A percentile compares a stretch with the other conserved stretches of the same genome.
Conservation (phyloP, 2,113 vertebrate genomes). For the Numida meleagris region DNA sequence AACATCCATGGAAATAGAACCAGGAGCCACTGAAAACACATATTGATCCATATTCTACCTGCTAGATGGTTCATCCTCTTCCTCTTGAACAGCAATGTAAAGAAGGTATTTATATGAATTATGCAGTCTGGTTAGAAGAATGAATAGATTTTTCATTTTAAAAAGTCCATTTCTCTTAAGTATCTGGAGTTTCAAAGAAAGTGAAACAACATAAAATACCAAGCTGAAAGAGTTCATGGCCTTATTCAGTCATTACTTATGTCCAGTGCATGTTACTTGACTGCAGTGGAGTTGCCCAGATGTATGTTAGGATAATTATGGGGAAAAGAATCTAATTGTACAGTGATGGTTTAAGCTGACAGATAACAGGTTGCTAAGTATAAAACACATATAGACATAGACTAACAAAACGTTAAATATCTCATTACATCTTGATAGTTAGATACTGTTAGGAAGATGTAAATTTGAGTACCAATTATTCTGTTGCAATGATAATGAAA, state of each 20-base stretch:
- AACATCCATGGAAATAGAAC: not conserved
- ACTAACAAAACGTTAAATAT: constrained; percentile 59
- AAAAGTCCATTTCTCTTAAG: constrained; percentile 27
- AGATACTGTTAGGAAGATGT: constrained; percentile 44
- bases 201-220: not conserved
- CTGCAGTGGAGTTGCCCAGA: not conserved
- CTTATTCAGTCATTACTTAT: constrained; percentile 35
- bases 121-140: not conserved
- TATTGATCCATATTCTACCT: not conserved
- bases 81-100: not conserved
- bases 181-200: not conserved
- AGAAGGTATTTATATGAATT: not conserved
- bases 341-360: constrained; percentile 13
- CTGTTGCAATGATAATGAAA: constrained; percentile 52
- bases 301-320: constrained; percentile 21
- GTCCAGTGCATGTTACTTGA: not conserved
- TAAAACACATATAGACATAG: constrained; percentile 50
- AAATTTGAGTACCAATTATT: constrained; percentile 59
- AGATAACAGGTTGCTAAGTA: constrained; percentile 53
- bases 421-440: constrained; percentile 58
- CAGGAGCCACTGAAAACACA: not conserved
- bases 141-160: constrained; percentile 31
- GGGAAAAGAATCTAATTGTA: constrained; percentile 30
- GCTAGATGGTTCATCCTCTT: constrained; percentile 2
- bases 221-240: not conserved